Percentiles rank a stretch among this genome's conserved stretches.
Conservation (phyloP, 2,797 vertebrate genomes). For the Acanthornis magna region DNA sequence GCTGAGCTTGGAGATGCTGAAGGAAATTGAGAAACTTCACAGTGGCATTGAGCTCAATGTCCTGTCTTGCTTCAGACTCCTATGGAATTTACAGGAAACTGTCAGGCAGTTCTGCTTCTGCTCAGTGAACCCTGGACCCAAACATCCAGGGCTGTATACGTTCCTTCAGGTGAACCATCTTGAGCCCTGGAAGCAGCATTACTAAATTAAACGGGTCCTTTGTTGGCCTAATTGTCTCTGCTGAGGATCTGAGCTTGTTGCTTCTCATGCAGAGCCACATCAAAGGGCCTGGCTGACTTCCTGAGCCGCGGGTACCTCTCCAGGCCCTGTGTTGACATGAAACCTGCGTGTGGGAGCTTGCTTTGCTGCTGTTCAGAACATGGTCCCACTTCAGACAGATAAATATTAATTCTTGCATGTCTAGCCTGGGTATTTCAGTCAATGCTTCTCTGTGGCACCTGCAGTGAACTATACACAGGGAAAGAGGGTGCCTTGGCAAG, state of each 20-base stretch:
- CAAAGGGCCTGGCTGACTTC: background rate
- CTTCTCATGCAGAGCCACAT: slow-evolving; percentile 8
- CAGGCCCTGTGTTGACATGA: background rate
- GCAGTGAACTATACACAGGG: accelerated
- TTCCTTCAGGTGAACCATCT: background rate
- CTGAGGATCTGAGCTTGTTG: background rate
- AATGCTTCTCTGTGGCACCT: background rate
- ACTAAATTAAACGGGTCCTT: background rate
- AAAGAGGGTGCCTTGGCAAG: background rate
- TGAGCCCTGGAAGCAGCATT: background rate
- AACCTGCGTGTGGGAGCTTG: background rate
- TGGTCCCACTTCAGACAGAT: background rate
- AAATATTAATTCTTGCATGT: background rate
- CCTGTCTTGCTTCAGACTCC: background rate
- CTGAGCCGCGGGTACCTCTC: background rate
- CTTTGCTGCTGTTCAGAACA: background rate
- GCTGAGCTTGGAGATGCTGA: background rate
- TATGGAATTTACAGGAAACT: background rate
- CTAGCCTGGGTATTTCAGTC: background rate
- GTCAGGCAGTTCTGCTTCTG: background rate
- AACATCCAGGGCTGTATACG: no score
- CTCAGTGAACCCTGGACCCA: background rate
- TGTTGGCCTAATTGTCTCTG: background rate
- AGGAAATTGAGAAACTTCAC: background rate
- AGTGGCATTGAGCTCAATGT: background rate